Evolutionary conservation across 37 sponge, comb jelly and placozoan genomes (phyloP).

Genomic region (Tethya wilhelma): DNA sequence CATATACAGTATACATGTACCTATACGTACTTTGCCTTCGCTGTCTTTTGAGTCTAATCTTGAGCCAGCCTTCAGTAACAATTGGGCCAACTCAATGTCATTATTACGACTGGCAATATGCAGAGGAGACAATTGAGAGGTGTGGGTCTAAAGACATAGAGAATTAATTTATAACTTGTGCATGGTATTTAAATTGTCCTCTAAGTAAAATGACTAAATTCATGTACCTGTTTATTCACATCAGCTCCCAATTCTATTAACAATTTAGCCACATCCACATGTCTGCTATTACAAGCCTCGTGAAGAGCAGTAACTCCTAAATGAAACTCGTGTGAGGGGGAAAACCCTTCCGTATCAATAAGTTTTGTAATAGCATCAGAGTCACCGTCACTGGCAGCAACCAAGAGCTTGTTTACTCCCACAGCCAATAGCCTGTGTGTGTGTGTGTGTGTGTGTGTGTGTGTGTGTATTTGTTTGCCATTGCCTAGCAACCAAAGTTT

Average conservation of each 20-base stretch:
- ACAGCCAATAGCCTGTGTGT: slow-evolving; percentile 69
- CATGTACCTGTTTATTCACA: slow-evolving; percentile 59
- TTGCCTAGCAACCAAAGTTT: too few relatives aligned
- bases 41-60: slow-evolving; percentile 66
- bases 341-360: slow-evolving; percentile 34
- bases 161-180: too few relatives aligned
- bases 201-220: neutral
- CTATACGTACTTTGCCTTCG: slow-evolving; percentile 78
- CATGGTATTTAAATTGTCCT: neutral
- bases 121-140: slow-evolving; percentile 57
- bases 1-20: too few relatives aligned
- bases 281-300: slow-evolving; percentile 64
- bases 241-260: slow-evolving; percentile 47
- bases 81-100: slow-evolving; percentile 28
- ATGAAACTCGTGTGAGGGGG: slow-evolving; percentile 44
- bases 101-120: slow-evolving; percentile 62
- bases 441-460: too few relatives aligned
- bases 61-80: slow-evolving; percentile 66
- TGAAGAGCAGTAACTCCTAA: slow-evolving; percentile 73
- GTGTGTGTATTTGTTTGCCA: too few relatives aligned
- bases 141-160: slow-evolving; percentile 8
- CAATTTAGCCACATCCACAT: slow-evolving; percentile 12
- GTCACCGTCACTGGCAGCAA: slow-evolving; percentile 64
- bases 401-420: slow-evolving; percentile 50
- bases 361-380: slow-evolving; percentile 11